Evolutionary conservation across 2,888 invertebrate species (phyloP).

Genomic region (Digitonthophagus gazella): DNA sequence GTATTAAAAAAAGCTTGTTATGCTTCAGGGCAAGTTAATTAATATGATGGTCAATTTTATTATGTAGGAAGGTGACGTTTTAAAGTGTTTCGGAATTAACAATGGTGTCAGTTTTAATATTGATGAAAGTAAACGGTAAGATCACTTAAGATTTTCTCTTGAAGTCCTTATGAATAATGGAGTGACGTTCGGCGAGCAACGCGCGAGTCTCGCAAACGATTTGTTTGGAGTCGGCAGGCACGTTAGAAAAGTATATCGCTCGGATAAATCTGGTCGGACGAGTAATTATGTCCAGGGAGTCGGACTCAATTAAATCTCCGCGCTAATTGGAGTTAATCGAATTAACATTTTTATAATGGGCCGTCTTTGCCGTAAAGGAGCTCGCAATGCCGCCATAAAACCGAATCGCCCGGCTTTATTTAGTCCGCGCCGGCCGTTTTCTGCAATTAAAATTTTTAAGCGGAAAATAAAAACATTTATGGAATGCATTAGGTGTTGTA

Average conservation of each 20-base stretch:
- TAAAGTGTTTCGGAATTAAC: background rate
- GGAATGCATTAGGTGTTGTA: conserved; percentile 17
- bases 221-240: conserved; percentile 3
- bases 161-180: conserved; percentile 8
- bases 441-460: conserved; percentile 12
- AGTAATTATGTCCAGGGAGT: conserved; percentile 4
- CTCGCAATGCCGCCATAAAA: conserved; percentile 13
- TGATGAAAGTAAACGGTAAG: background rate
- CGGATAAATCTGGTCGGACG: conserved; percentile 7
- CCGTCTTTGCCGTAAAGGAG: conserved; percentile 6
- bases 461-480: conserved; percentile 17
- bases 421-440: conserved; percentile 3
- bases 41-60: no score
- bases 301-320: conserved; percentile 14
- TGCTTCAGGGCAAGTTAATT: background rate
- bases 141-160: background rate
- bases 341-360: conserved; percentile 16
- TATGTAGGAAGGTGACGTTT: no score
- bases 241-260: conserved; percentile 14
- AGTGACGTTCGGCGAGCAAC: conserved; percentile 13
- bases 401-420: conserved; percentile 16
- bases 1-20: background rate
- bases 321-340: conserved; percentile 16
- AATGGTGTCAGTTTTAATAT: background rate
- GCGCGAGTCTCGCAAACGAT: conserved; percentile 10